Evolutionary conservation across 2,113 vertebrate genomes (phyloP).

Genomic region (Hippocampus comes): DNA sequence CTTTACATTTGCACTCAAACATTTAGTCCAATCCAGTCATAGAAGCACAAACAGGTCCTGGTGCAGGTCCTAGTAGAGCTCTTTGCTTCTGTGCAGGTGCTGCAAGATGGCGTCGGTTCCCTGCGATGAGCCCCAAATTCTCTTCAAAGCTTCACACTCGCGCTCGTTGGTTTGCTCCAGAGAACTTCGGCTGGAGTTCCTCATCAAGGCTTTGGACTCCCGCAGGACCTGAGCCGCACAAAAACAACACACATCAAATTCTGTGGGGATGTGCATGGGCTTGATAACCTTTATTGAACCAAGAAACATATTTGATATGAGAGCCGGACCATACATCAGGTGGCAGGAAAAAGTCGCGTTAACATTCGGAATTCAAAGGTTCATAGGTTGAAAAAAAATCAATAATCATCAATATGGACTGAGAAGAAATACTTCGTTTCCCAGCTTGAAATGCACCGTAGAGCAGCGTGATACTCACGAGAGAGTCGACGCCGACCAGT

Average conservation of each 20-base stretch:
- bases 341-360: too few relatives aligned
- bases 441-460: too few relatives aligned
- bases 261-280: not conserved
- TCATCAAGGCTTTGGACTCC: slow-evolving; percentile 93
- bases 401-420: too few relatives aligned
- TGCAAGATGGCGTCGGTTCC: slow-evolving; percentile 94
- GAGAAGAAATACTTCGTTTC: too few relatives aligned
- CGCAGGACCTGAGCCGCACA: slow-evolving; percentile 79
- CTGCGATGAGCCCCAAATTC: slow-evolving; percentile 93
- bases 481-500: slow-evolving; percentile 85
- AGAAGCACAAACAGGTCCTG: not conserved
- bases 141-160: slow-evolving; percentile 91
- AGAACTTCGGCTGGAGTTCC: slow-evolving; percentile 82
- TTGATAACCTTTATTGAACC: too few relatives aligned
- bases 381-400: too few relatives aligned
- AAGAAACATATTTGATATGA: too few relatives aligned
- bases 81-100: slow-evolving; percentile 88
- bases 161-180: slow-evolving; percentile 93
- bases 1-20: too few relatives aligned
- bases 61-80: slow-evolving; percentile 79
- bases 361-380: too few relatives aligned
- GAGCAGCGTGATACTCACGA: slow-evolving; percentile 73
- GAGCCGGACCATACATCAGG: too few relatives aligned
- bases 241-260: not conserved
- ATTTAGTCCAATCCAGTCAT: not conserved